Evolutionary conservation across 2,888 invertebrate species (phyloP), one percentile per base, ranked within the genome.

Genomic region (Chirona hameri): DNA sequence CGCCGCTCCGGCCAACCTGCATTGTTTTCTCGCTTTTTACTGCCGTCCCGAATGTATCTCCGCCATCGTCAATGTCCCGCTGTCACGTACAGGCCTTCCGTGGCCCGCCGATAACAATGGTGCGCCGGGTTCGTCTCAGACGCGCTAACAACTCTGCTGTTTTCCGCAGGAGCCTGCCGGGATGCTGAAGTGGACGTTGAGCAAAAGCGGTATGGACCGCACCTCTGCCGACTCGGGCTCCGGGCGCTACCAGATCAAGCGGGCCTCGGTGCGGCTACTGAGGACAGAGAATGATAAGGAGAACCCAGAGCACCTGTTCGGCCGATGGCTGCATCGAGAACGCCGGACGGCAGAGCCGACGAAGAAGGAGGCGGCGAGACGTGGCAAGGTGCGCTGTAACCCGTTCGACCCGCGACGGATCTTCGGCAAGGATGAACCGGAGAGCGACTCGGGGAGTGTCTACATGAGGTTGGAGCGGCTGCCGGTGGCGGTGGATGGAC

Each of bases 121-220:
- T 21, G 21, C 57, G 48, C 48, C 48, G 48, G 48, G 48, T 48
- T 12, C 48, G 48, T 18, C 21, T 18, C 18, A 18, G 18, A 9
- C 57, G 21, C 57, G 7, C 14, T 15, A 9, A 57, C 57, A 7
- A 24, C 60, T 3, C n/a, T n/a, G 5, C 48, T 46, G 12, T 39
- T 24, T 18, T 52, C 81, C 69, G 80, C 60, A 55, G 80, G n/a
- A 48, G 48, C 48, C 55, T 65, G 76, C 72, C 84, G 82, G 65
- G 81, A 84, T 84, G 84, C 83, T 84, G 55, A 84, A 84, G 84
- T 84, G 84, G 84, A 84, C 84, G 12, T 79, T 84, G 81, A 80
- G 84, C 72, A 80, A 83, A n/a, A 82, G 76, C 4, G 39, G 76
- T 29, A 12, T 15, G 18, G 27, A 10, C 69, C 29, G 14, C n/a